Percentiles rank a stretch among this genome's conserved stretches.
Evolutionary conservation across 2,113 vertebrate genomes (phyloP).

Genomic region (Mesitornis unicolor): DNA sequence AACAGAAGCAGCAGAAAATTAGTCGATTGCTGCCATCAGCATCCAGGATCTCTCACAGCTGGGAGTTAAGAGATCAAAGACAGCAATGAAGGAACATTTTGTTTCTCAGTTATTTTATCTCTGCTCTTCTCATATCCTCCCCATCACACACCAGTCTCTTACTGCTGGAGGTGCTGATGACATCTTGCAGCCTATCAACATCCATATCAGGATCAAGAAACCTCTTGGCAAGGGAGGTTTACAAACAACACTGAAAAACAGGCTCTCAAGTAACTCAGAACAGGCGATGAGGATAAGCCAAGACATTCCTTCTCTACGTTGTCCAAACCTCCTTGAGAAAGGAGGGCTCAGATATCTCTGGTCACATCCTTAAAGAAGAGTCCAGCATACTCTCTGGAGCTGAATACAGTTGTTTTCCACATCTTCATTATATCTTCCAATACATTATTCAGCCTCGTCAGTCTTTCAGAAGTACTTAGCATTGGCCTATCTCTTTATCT

Average conservation of each 20-base stretch:
- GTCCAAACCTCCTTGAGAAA: neutral
- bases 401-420: neutral
- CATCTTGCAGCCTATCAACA: conserved; percentile 55
- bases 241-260: neutral
- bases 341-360: neutral
- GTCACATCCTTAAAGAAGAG: neutral
- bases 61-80: conserved; percentile 69
- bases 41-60: conserved; percentile 64
- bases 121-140: conserved; percentile 24
- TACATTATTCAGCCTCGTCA: neutral
- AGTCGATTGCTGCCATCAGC: conserved; percentile 49
- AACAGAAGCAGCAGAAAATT: conserved; percentile 52
- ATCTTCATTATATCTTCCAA: neutral
- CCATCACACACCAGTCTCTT: neutral
- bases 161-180: conserved; percentile 50
- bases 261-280: neutral
- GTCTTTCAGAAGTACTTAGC: neutral
- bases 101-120: conserved; percentile 57
- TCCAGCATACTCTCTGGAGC: neutral
- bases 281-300: neutral
- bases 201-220: conserved; percentile 26
- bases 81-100: conserved; percentile 50
- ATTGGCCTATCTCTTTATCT: neutral
- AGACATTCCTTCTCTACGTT: neutral
- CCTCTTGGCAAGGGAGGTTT: neutral